Evolutionary conservation across 2,888 invertebrate species (phyloP).

Genomic region (Mystacides longicornis): DNA sequence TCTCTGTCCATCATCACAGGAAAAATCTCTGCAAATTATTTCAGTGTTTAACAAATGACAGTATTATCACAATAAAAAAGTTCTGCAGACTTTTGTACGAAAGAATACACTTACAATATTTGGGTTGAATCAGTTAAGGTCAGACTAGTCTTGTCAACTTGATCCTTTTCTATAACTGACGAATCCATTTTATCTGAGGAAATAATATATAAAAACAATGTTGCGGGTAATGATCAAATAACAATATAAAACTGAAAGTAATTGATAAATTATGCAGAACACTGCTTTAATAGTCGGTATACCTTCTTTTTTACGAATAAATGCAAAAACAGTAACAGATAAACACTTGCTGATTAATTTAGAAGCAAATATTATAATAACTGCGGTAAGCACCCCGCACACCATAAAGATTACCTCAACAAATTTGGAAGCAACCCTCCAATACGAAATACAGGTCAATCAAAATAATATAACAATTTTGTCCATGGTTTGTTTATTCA

Average conservation of each 20-base stretch:
- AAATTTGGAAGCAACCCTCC: too few species aligned
- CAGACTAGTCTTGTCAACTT: slow-evolving; percentile 42
- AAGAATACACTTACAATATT: slow-evolving; percentile 41
- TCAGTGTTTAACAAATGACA: not conserved
- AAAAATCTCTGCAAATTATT: slow-evolving; percentile 45
- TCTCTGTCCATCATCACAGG: slow-evolving; percentile 52
- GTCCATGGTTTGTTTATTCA: too few species aligned
- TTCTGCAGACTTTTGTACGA: not conserved
- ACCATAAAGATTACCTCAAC: not conserved
- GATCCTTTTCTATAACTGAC: slow-evolving; percentile 32
- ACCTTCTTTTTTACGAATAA: not conserved
- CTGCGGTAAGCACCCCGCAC: slow-evolving; percentile 10
- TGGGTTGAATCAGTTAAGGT: slow-evolving; percentile 43
- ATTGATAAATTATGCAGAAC: not conserved
- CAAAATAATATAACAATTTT: too few species aligned
- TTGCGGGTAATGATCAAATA: too few species aligned
- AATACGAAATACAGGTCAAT: too few species aligned
- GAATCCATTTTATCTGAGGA: slow-evolving; percentile 15
- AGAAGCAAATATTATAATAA: slow-evolving; percentile 14
- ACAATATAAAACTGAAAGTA: not conserved
- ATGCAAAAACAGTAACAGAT: not conserved
- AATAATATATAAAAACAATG: not conserved
- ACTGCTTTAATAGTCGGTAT: not conserved
- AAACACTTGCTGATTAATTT: slow-evolving; percentile 10
- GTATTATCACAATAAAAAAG: not conserved